A percentile compares a stretch with the other conserved stretches of the same genome.
These are phyloP conservation scores for Vombatus ursinus DNA, from an alignment of 2,113 vertebrate genomes.

Conservation along the genomic window DNA sequence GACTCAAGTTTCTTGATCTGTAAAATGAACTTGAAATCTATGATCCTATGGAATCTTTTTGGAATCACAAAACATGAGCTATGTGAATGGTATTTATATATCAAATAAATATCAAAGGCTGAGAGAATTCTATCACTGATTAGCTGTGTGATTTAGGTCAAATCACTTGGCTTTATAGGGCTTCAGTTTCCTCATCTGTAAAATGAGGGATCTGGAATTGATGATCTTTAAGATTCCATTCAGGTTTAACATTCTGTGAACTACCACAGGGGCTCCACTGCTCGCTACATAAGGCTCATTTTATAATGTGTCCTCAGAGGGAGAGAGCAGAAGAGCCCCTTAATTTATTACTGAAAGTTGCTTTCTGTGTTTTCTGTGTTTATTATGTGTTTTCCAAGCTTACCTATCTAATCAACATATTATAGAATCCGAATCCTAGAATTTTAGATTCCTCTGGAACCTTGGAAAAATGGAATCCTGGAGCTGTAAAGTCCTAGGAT, in stretches of 20 bases:
- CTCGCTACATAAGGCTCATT: neutral
- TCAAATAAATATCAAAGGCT: neutral
- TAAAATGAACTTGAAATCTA: neutral
- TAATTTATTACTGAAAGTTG: neutral
- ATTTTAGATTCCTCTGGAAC: neutral
- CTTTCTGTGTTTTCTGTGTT: neutral
- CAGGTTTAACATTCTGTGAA: neutral
- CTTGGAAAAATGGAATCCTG: neutral
- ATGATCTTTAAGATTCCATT: neutral
- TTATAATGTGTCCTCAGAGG: neutral
- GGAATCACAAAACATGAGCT: conserved; percentile 9
- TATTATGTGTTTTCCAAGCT: neutral
- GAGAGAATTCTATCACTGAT: neutral
- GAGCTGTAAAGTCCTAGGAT: neutral
- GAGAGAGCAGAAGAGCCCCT: neutral
- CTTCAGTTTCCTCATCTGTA: neutral
- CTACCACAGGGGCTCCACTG: neutral
- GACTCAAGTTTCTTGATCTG: neutral
- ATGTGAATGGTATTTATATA: neutral
- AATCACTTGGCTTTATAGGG: neutral
- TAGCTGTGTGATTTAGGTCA: neutral
- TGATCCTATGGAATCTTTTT: neutral
- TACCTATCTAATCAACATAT: neutral
- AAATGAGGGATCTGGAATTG: neutral
- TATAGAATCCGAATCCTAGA: neutral